These are phyloP conservation scores for Notocelia uddmanniana DNA, from an alignment of 2,888 invertebrate genomes.

Conservation along the genomic window DNA sequence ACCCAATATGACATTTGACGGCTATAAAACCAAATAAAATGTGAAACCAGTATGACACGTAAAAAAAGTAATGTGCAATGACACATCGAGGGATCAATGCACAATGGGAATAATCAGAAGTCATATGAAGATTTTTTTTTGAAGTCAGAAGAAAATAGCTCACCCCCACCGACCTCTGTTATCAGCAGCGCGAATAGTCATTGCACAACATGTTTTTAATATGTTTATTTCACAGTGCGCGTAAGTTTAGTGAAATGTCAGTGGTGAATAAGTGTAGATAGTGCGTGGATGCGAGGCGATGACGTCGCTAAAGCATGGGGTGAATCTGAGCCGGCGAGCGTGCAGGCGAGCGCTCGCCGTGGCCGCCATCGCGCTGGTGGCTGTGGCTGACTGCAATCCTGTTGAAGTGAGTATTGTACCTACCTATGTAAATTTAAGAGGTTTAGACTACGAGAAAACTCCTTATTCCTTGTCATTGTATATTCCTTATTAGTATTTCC, in stretches of 20 bases:
- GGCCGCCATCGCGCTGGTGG: slow-evolving; percentile 60
- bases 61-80: no score
- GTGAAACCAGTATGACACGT: no score
- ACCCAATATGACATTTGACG: no score
- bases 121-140: no score
- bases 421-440: background rate
- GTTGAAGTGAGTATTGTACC: slow-evolving; percentile 72
- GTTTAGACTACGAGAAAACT: no score
- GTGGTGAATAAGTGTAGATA: slow-evolving; percentile 34
- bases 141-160: no score
- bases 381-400: slow-evolving; percentile 62
- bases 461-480: no score
- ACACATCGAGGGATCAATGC: no score
- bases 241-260: slow-evolving; percentile 32
- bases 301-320: slow-evolving; percentile 88
- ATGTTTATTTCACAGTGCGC: slow-evolving; percentile 14
- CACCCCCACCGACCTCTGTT: no score
- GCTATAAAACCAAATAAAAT: no score
- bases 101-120: no score
- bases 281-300: slow-evolving; percentile 61
- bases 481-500: no score
- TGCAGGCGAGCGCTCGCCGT: slow-evolving; percentile 82
- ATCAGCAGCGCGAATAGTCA: slow-evolving; percentile 70
- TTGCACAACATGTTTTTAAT: background rate
- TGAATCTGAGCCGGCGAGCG: slow-evolving; percentile 89